Conservation (phyloP, 2,113 vertebrate genomes). For the Megaptera novaeangliae region DNA sequence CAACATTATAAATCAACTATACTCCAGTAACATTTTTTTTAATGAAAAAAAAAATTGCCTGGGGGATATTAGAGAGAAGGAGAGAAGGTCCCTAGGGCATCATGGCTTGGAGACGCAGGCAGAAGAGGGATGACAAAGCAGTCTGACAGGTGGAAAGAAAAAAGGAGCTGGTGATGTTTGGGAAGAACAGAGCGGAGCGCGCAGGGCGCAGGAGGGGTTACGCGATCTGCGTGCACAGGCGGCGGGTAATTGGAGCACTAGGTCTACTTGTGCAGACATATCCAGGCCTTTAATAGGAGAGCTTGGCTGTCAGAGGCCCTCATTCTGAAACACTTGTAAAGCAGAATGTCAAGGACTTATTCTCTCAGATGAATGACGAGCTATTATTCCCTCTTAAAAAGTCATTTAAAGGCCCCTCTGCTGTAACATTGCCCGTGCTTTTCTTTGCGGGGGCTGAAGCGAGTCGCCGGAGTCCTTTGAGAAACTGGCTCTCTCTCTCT, state of each 20-base stretch:
- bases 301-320: fast-evolving
- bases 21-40: too few relatives aligned
- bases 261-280: fast-evolving
- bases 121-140: not conserved
- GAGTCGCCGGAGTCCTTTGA: not conserved
- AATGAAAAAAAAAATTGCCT: too few relatives aligned
- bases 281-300: not conserved
- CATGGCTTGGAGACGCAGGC: fast-evolving
- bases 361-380: not conserved
- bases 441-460: not conserved
- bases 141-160: not conserved
- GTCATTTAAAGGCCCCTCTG: not conserved
- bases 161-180: not conserved
- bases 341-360: not conserved
- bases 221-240: fast-evolving
- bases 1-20: too few relatives aligned
- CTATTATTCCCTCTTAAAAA: not conserved
- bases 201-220: too few relatives aligned
- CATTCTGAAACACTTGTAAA: too few relatives aligned
- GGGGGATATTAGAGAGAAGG: not conserved
- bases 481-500: not conserved
- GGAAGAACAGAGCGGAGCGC: too few relatives aligned
- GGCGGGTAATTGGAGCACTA: not conserved
- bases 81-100: not conserved
- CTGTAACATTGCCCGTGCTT: not conserved